Evolutionary conservation across 2,888 invertebrate species (phyloP).

Genomic region (Trichopria drosophilae): DNA sequence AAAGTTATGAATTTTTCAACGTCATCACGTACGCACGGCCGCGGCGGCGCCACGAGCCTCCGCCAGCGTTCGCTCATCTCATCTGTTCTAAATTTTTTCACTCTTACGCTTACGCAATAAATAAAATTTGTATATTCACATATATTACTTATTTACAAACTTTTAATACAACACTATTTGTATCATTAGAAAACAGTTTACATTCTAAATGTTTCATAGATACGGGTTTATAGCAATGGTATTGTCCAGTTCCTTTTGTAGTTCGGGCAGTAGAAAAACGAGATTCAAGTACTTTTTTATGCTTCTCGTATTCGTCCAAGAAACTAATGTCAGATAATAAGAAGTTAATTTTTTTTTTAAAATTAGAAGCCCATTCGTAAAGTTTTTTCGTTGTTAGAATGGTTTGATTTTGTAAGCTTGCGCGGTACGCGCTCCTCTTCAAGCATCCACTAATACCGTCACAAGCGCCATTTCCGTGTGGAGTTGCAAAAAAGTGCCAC

Average conservation of each 20-base stretch:
- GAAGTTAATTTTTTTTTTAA: conserved; percentile 10
- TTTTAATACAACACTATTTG: no score
- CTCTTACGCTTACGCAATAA: no score
- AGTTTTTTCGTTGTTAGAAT: conserved; percentile 1
- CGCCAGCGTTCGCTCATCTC: no score
- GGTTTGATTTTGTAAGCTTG: no score
- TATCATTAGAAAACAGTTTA: neutral
- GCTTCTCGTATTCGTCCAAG: conserved; percentile 7
- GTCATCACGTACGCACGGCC: no score
- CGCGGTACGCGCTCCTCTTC: conserved; percentile 12
- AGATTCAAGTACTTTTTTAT: conserved; percentile 1
- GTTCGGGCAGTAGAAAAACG: conserved; percentile 8
- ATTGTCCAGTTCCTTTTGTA: no score
- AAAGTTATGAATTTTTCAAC: no score
- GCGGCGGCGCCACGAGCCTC: no score
- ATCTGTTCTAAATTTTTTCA: no score
- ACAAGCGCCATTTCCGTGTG: conserved; percentile 21
- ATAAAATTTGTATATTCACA: no score
- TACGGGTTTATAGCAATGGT: no score
- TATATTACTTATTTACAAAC: no score
- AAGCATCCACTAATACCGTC: conserved; percentile 16
- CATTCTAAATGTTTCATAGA: neutral
- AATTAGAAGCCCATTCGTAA: conserved; percentile 10
- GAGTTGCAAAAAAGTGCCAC: conserved; percentile 17
- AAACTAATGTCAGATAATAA: conserved; percentile 3